Conservation (phyloP, 2,113 vertebrate genomes). For the Ailurus styani region DNA sequence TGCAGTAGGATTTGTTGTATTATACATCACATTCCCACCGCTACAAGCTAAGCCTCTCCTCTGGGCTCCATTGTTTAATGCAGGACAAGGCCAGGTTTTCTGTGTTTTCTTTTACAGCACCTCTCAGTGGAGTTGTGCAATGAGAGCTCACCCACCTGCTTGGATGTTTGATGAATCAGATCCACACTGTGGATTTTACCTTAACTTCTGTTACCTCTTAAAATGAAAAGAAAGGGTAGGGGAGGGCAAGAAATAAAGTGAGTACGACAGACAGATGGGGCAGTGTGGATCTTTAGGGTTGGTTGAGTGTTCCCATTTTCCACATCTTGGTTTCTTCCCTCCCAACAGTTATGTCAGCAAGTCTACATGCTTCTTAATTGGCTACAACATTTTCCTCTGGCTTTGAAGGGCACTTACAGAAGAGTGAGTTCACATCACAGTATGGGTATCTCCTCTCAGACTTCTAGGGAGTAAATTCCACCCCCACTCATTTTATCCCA, state of each 20-base stretch:
- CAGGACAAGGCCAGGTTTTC: background rate
- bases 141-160: background rate
- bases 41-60: background rate
- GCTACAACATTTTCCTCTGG: background rate
- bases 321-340: background rate
- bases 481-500: background rate
- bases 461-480: background rate
- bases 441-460: background rate
- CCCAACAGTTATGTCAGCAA: background rate
- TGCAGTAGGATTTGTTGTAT: background rate
- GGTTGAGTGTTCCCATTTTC: conserved; percentile 30
- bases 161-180: background rate
- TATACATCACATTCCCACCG: background rate
- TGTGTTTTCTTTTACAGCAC: background rate
- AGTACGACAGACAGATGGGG: background rate
- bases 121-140: background rate
- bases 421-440: background rate
- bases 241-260: background rate
- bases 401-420: conserved; percentile 30
- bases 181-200: background rate
- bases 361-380: background rate
- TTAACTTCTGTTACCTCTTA: background rate
- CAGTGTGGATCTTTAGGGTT: background rate
- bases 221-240: background rate
- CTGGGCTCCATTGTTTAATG: background rate